phyloP scores from a whole-genome alignment of 2,888 invertebrate species.

The Adineta ricciae region DNA sequence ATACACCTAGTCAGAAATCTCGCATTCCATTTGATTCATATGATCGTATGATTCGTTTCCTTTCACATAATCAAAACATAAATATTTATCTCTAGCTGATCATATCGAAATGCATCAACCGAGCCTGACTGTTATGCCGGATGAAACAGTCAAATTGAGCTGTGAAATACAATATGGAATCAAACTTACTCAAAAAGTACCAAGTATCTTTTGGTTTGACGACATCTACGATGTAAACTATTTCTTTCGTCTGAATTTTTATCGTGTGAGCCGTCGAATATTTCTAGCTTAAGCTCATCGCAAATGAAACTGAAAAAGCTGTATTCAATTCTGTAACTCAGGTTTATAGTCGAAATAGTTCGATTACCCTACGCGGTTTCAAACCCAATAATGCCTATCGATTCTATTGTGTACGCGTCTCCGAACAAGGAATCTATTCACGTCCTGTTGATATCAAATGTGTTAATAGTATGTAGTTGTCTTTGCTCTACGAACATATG shows the following conservation, averaged over 20 bases:
- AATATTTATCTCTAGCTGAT: slow-evolving; percentile 13
- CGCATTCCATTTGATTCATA: background rate
- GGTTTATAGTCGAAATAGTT: background rate
- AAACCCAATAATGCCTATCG: background rate
- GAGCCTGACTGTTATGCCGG: background rate
- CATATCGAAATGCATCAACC: background rate
- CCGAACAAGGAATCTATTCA: slow-evolving; percentile 18
- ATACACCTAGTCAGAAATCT: background rate
- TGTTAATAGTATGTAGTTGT: background rate
- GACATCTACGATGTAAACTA: slow-evolving; percentile 2
- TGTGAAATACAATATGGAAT: slow-evolving; percentile 19
- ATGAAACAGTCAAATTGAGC: background rate
- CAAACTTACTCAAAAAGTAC: background rate
- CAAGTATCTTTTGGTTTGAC: background rate
- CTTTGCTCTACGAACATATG: too few relatives aligned
- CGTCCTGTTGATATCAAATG: background rate
- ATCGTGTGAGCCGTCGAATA: background rate
- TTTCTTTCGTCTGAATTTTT: too few relatives aligned
- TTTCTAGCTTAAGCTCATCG: background rate
- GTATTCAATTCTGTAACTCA: background rate
- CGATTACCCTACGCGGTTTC: background rate
- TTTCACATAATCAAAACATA: too few relatives aligned
- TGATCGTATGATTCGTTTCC: background rate
- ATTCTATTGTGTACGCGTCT: slow-evolving; percentile 10
- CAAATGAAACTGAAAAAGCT: background rate